These are phyloP conservation scores for Ophioninae sp. DNA, from an alignment of 2,888 invertebrate genomes.

Conservation along the genomic window DNA sequence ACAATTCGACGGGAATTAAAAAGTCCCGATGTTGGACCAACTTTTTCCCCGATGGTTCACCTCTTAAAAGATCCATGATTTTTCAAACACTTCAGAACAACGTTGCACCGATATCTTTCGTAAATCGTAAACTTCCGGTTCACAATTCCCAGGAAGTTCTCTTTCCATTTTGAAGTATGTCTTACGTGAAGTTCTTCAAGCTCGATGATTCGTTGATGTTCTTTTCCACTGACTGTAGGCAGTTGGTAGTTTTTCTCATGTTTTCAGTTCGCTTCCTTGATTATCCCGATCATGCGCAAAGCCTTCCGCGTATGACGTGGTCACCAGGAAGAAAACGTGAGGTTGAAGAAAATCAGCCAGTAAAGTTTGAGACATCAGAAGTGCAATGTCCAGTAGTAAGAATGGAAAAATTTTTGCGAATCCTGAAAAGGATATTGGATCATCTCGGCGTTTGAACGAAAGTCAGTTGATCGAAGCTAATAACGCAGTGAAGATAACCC, in stretches of 20 bases:
- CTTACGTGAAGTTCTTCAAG: too few relatives aligned
- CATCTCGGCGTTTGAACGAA: background rate
- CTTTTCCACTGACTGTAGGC: background rate
- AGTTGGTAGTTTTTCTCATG: background rate
- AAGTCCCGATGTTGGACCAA: too few relatives aligned
- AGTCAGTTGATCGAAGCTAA: constrained; percentile 46
- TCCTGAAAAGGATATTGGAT: background rate
- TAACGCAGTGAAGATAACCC: constrained; percentile 59
- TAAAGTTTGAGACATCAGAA: background rate
- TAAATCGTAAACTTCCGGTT: too few relatives aligned
- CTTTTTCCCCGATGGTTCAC: too few relatives aligned
- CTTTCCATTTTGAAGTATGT: too few relatives aligned
- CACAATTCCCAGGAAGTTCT: too few relatives aligned
- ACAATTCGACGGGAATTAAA: too few relatives aligned
- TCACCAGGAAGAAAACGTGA: background rate
- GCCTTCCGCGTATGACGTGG: background rate
- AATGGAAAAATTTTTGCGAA: background rate
- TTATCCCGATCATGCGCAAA: constrained; percentile 1
- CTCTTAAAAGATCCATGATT: too few relatives aligned
- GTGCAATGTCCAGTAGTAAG: background rate
- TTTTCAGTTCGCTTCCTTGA: background rate
- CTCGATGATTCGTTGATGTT: background rate
- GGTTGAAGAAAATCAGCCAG: background rate
- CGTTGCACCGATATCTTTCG: too few relatives aligned
- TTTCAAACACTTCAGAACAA: too few relatives aligned